phyloP scores from a whole-genome alignment of 1,140 invertebrate genomes.

The Pseudomyrmex pallidus region DNA sequence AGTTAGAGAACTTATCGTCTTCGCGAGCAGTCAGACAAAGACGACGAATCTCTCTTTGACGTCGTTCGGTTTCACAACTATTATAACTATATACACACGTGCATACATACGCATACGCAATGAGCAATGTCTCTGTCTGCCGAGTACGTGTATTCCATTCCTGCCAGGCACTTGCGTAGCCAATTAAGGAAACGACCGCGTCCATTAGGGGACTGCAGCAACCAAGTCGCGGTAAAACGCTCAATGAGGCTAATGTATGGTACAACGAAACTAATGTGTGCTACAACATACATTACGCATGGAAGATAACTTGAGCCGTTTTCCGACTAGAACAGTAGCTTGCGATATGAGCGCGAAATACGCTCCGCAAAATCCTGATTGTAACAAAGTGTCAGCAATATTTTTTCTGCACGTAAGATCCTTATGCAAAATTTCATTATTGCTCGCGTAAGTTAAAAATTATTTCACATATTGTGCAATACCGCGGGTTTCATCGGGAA shows the following conservation, averaged over 20 bases:
- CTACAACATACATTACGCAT: conserved; percentile 9
- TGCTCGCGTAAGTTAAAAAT: not conserved
- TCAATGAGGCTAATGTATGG: conserved; percentile 1
- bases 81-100: not conserved
- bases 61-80: conserved; percentile 40
- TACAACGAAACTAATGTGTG: not conserved
- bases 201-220: conserved; percentile 6
- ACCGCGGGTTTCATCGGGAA: not conserved
- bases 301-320: not conserved
- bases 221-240: not conserved
- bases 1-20: conserved; percentile 69
- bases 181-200: conserved; percentile 7
- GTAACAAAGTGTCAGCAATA: not conserved
- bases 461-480: not conserved
- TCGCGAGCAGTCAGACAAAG: conserved; percentile 32
- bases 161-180: conserved; percentile 6
- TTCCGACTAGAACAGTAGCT: too few relatives aligned
- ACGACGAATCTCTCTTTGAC: not conserved
- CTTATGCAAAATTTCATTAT: not conserved
- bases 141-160: conserved; percentile 15
- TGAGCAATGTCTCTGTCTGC: not conserved
- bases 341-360: not conserved
- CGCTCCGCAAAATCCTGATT: not conserved
- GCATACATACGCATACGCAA: not conserved
- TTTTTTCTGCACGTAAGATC: not conserved